These are phyloP conservation scores for Samia ricini DNA, from an alignment of 1,140 invertebrate genomes.

Conservation along the genomic window DNA sequence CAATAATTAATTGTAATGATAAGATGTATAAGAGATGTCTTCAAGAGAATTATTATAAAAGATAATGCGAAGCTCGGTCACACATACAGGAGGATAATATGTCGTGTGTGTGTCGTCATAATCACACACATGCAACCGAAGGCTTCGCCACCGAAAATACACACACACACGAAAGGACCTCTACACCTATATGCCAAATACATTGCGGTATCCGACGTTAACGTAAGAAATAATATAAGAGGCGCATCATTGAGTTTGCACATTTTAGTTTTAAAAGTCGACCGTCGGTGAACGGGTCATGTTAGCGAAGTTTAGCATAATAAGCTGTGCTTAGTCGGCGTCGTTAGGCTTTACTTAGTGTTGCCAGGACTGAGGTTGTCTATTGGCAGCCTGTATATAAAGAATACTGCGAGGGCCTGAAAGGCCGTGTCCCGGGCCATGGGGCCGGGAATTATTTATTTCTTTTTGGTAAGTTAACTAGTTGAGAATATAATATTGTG, in stretches of 20 bases:
- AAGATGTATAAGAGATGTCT: slow-evolving; percentile 20
- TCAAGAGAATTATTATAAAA: slow-evolving; percentile 3
- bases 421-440: slow-evolving; percentile 59
- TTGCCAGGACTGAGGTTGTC: slow-evolving; percentile 29
- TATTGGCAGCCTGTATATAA: slow-evolving; percentile 28
- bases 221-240: slow-evolving; percentile 75
- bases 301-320: slow-evolving; percentile 56
- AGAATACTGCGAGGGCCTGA: slow-evolving; percentile 32
- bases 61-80: not conserved
- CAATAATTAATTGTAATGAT: slow-evolving; percentile 25
- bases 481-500: not conserved
- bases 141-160: slow-evolving; percentile 56
- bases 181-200: slow-evolving; percentile 60
- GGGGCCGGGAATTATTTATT: slow-evolving; percentile 61
- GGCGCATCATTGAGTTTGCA: slow-evolving; percentile 73
- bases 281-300: slow-evolving; percentile 64
- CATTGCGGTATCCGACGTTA: slow-evolving; percentile 69
- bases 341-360: slow-evolving; percentile 41
- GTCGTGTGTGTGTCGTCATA: slow-evolving; percentile 23
- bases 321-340: slow-evolving; percentile 44
- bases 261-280: slow-evolving; percentile 72
- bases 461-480: slow-evolving; percentile 58
- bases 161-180: slow-evolving; percentile 36
- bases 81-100: not conserved
- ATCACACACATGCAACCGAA: slow-evolving; percentile 23